Percentiles rank a stretch among this genome's conserved stretches.
Conservation (phyloP, 2,113 vertebrate genomes). For the Hippocampus zosterae region DNA sequence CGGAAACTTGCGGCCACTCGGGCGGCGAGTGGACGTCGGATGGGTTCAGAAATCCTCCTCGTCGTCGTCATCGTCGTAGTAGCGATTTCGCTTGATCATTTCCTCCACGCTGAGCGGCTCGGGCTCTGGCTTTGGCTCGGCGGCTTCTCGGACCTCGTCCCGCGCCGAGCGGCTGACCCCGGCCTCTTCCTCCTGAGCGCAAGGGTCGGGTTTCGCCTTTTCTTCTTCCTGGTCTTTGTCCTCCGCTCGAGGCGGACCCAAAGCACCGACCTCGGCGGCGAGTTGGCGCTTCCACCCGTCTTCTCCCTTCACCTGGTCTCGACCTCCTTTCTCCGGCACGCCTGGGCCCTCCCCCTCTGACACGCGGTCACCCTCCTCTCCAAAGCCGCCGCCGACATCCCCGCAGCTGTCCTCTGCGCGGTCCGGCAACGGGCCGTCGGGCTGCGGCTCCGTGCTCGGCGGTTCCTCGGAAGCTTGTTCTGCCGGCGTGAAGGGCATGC, state of each 20-base stretch:
- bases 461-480: conserved; percentile 22
- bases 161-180: conserved; percentile 74
- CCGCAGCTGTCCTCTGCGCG: conserved; percentile 31
- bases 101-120: conserved; percentile 82
- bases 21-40: not conserved
- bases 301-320: not conserved
- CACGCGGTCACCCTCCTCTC: conserved; percentile 42
- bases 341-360: not conserved
- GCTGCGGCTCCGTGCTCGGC: conserved; percentile 35
- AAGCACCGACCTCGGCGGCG: conserved; percentile 12
- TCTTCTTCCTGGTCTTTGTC: conserved; percentile 32
- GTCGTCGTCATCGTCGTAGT: conserved; percentile 78
- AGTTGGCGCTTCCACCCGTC: conserved; percentile 3
- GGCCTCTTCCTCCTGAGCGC: conserved; percentile 56
- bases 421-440: conserved; percentile 21
- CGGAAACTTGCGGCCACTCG: not conserved
- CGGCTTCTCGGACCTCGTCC: conserved; percentile 76
- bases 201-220: conserved; percentile 41
- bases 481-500: conserved; percentile 77
- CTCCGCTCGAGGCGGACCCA: conserved; percentile 15
- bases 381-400: conserved; percentile 46
- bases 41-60: conserved; percentile 10
- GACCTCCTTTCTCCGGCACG: not conserved
- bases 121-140: conserved; percentile 16
- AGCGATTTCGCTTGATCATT: conserved; percentile 91